Conservation (phyloP, 2,113 vertebrate species). For the Axis porcinus region DNA sequence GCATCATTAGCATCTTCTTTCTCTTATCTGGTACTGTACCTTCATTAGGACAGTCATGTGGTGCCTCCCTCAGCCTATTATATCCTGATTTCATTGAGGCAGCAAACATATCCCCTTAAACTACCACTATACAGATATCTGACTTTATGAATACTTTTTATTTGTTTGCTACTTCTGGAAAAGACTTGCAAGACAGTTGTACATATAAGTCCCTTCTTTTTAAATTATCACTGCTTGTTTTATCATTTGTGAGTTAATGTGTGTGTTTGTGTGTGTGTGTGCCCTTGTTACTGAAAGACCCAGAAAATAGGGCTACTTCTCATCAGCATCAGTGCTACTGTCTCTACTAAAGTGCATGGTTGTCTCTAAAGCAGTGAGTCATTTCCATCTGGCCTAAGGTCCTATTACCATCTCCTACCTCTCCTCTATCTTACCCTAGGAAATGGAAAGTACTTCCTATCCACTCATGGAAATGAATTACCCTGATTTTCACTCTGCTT, state of each 20-base stretch:
- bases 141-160: neutral
- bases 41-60: neutral
- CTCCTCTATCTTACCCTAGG: neutral
- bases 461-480: neutral
- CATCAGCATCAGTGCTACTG: neutral
- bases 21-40: neutral
- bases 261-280: neutral
- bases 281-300: neutral
- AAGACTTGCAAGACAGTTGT: neutral
- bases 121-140: neutral
- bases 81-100: neutral
- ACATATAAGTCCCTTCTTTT: neutral
- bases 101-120: neutral
- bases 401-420: neutral
- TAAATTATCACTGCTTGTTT: neutral
- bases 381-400: neutral
- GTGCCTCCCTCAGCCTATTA: neutral
- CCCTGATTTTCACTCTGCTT: neutral
- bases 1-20: neutral
- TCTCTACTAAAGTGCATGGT: neutral
- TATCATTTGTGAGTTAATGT: neutral
- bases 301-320: neutral
- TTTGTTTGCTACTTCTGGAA: neutral
- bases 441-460: neutral
- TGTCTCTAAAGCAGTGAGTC: neutral